Conservation (phyloP, 2,888 invertebrate genomes). For the Formica aserva region DNA sequence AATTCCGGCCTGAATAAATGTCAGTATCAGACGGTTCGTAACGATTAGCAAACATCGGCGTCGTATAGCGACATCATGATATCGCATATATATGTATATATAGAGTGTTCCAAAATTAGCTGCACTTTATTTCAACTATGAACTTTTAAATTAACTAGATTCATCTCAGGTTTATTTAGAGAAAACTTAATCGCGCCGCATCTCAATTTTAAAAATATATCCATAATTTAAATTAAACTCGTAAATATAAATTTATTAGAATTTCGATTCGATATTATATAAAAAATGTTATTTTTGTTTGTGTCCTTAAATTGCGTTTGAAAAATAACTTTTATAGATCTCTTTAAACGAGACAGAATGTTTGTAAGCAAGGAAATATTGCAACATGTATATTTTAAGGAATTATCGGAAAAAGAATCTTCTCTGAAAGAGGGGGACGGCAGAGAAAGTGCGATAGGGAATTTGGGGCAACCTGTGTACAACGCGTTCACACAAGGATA, state of each 20-base stretch:
- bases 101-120: slow-evolving; percentile 20
- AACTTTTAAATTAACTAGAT: too few relatives aligned
- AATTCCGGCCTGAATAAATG: slow-evolving; percentile 62
- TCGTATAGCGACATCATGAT: background rate
- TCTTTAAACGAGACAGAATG: background rate
- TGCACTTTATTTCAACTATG: background rate
- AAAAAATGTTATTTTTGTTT: background rate
- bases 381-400: background rate
- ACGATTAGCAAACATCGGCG: slow-evolving; percentile 57
- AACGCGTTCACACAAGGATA: slow-evolving; percentile 45
- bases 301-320: background rate
- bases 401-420: background rate
- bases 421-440: background rate
- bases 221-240: background rate
- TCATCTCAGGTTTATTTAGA: background rate
- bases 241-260: background rate
- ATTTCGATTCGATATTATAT: background rate
- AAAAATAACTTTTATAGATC: background rate
- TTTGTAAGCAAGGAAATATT: background rate
- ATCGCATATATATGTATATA: background rate
- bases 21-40: slow-evolving; percentile 55
- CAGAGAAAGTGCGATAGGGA: slow-evolving; percentile 2
- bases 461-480: slow-evolving; percentile 27
- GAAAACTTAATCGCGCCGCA: background rate
- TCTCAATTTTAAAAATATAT: background rate